A percentile compares a stretch with the other conserved stretches of the same genome.
Evolutionary conservation across 2,888 invertebrate genomes (phyloP).

Genomic region (Spodoptera exigua): DNA sequence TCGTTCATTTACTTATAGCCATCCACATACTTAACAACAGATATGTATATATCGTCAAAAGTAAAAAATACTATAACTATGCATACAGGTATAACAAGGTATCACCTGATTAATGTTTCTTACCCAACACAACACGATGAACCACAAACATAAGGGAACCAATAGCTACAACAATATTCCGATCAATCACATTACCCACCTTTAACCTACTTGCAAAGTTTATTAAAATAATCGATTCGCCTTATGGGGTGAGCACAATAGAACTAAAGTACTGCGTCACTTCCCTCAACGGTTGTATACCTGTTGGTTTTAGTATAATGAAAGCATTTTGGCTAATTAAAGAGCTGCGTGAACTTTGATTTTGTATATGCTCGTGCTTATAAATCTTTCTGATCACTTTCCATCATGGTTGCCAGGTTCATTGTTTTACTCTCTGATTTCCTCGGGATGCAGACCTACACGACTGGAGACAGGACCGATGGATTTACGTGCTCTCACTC

Average conservation of each 20-base stretch:
- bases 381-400: no score
- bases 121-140: neutral
- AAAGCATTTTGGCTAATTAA: conserved; percentile 55
- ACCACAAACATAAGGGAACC: conserved; percentile 24
- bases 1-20: no score
- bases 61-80: no score
- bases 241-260: conserved; percentile 31
- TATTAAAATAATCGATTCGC: conserved; percentile 49
- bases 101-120: neutral
- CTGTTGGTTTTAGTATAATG: conserved; percentile 57
- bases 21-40: no score
- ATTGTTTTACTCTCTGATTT: no score
- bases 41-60: no score
- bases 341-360: neutral
- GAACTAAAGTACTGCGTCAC: conserved; percentile 44
- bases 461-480: no score
- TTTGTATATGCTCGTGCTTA: no score
- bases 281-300: conserved; percentile 37
- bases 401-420: no score
- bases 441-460: no score
- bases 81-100: no score
- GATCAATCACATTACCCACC: conserved; percentile 40
- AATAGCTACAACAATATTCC: conserved; percentile 7
- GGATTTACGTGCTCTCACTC: no score
- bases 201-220: conserved; percentile 48